These are phyloP conservation scores for Harpalus rubripes DNA, from an alignment of 2,888 invertebrate genomes.

Conservation along the genomic window DNA sequence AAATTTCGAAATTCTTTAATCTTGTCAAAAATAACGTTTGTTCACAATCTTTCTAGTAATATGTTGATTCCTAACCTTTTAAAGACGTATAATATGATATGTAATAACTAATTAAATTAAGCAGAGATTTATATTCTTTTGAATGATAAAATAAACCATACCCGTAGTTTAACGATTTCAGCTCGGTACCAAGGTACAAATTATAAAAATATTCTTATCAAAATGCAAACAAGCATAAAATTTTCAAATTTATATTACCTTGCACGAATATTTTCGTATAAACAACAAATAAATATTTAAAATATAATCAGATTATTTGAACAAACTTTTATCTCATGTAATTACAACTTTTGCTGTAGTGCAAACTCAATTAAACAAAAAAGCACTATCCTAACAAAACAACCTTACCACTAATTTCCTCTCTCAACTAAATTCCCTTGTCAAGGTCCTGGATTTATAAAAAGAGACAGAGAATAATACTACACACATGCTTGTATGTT, in stretches of 20 bases:
- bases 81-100: too few species aligned
- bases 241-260: background rate
- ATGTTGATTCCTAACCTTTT: too few species aligned
- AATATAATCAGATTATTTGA: constrained; percentile 13
- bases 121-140: too few species aligned
- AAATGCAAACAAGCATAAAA: background rate
- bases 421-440: constrained; percentile 13
- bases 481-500: background rate
- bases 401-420: constrained; percentile 13
- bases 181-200: too few species aligned
- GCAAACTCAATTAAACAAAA: constrained; percentile 32
- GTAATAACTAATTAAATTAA: too few species aligned
- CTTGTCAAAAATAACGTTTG: too few species aligned
- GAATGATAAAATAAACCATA: too few species aligned
- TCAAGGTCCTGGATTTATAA: constrained; percentile 18
- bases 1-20: too few species aligned
- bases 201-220: background rate
- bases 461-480: background rate
- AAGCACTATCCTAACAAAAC: constrained; percentile 26
- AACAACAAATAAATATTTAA: constrained; percentile 12
- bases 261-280: background rate
- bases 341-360: constrained; percentile 22
- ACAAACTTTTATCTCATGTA: constrained; percentile 24
- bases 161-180: too few species aligned
- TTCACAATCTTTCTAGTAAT: too few species aligned